These are phyloP conservation scores for Mesorhabditis sp. DNA, from an alignment of 2,888 invertebrate species.

Conservation along the genomic window DNA sequence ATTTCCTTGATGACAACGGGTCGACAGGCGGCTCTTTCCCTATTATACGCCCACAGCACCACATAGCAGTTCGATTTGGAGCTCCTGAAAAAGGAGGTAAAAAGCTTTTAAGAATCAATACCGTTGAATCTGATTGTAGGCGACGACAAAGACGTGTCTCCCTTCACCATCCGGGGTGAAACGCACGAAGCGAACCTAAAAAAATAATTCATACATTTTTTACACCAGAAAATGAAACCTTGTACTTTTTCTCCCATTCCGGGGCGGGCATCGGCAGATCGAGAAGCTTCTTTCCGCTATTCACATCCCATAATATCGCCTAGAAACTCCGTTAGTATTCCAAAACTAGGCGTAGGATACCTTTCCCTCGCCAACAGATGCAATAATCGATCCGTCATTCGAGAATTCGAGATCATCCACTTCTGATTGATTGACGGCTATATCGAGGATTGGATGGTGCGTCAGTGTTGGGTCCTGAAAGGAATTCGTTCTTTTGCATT, in stretches of 20 bases:
- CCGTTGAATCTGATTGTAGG: conserved; percentile 42
- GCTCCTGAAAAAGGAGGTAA: conserved; percentile 11
- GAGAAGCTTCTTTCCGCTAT: conserved; percentile 28
- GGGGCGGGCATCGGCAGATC: conserved; percentile 27
- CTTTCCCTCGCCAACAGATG: conserved; percentile 15
- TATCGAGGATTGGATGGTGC: conserved; percentile 21
- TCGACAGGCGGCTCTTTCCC: conserved; percentile 21
- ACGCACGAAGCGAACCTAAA: conserved; percentile 43
- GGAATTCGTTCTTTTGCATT: too few species aligned
- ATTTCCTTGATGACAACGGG: conserved; percentile 24
- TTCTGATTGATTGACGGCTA: conserved; percentile 31
- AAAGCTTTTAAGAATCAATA: not conserved
- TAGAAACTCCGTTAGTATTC: not conserved
- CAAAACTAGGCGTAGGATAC: conserved; percentile 3
- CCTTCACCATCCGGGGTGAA: conserved; percentile 35
- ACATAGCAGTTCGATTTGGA: conserved; percentile 39
- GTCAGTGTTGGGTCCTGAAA: conserved; percentile 18
- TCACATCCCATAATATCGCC: conserved; percentile 33
- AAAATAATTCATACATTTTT: not conserved
- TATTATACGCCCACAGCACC: conserved; percentile 37
- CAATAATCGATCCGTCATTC: conserved; percentile 22
- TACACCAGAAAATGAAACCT: conserved; percentile 15
- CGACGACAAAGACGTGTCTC: conserved; percentile 36
- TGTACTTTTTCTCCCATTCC: conserved; percentile 29
- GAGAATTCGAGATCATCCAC: conserved; percentile 42